These are phyloP conservation scores for Mythimna albipuncta DNA, from an alignment of 2,888 invertebrate species.

Conservation along the genomic window DNA sequence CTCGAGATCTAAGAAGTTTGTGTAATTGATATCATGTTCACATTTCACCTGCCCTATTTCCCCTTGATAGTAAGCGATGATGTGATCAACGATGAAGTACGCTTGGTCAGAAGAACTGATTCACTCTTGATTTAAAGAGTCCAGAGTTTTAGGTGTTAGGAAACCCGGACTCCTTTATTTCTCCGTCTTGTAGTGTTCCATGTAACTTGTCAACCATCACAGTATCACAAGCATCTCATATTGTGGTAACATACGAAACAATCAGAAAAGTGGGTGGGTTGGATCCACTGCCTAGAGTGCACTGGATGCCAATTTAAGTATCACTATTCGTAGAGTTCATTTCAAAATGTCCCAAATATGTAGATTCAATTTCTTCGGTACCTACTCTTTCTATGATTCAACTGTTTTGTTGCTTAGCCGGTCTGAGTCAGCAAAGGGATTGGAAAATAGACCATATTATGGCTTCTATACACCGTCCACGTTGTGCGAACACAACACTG, in stretches of 20 bases:
- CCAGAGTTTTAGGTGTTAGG: too few species aligned
- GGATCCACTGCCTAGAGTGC: not conserved
- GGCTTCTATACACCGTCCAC: not conserved
- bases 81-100: too few species aligned
- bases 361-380: too few species aligned
- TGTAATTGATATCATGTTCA: not conserved
- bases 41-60: not conserved
- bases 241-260: not conserved
- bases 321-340: not conserved
- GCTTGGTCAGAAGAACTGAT: too few species aligned
- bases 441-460: slow-evolving; percentile 2
- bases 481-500: slow-evolving; percentile 7
- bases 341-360: too few species aligned
- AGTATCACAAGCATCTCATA: too few species aligned
- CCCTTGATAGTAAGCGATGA: too few species aligned
- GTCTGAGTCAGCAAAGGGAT: slow-evolving; percentile 8
- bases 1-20: too few species aligned
- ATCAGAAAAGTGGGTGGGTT: not conserved
- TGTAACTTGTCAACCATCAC: too few species aligned
- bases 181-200: too few species aligned
- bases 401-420: slow-evolving; percentile 2
- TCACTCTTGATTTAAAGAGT: too few species aligned
- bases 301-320: not conserved
- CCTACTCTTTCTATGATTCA: not conserved
- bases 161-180: too few species aligned